Percentiles rank a stretch among this genome's conserved stretches.
phyloP scores from a whole-genome alignment of 2,113 vertebrate genomes.

The Sardina pilchardus region DNA sequence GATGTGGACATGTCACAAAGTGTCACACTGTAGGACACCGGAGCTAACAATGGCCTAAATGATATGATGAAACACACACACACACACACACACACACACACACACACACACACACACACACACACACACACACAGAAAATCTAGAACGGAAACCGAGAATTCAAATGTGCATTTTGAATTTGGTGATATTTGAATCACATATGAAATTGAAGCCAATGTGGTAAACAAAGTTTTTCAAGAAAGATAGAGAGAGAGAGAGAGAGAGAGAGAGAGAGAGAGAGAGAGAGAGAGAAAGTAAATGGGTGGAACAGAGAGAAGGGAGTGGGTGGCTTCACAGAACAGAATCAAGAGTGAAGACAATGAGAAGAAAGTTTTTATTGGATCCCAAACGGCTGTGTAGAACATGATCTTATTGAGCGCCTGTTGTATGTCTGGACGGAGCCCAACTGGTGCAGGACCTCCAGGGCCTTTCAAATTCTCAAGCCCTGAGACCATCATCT shows the following conservation, averaged over 20 bases:
- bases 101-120: neutral
- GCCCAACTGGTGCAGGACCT: conserved; percentile 45
- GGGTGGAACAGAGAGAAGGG: neutral
- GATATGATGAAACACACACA: neutral
- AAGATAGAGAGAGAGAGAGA: neutral
- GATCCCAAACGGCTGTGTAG: conserved; percentile 34
- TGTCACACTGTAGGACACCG: neutral
- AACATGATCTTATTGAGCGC: conserved; percentile 48
- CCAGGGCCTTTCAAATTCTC: conserved; percentile 9
- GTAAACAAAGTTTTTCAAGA: conserved; percentile 19
- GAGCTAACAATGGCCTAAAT: neutral
- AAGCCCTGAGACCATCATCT: neutral
- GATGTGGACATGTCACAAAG: neutral
- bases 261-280: neutral
- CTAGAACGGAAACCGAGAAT: neutral
- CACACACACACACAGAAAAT: neutral
- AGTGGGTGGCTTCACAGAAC: neutral
- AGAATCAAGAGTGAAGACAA: neutral
- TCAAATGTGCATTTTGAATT: neutral
- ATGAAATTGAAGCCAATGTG: conserved; percentile 16
- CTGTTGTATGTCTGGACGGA: conserved; percentile 32
- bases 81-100: neutral
- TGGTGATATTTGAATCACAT: neutral
- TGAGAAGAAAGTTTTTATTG: neutral
- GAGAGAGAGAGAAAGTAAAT: neutral